Conservation (phyloP, 1,140 invertebrate species). For the Phymastichus coffea region DNA sequence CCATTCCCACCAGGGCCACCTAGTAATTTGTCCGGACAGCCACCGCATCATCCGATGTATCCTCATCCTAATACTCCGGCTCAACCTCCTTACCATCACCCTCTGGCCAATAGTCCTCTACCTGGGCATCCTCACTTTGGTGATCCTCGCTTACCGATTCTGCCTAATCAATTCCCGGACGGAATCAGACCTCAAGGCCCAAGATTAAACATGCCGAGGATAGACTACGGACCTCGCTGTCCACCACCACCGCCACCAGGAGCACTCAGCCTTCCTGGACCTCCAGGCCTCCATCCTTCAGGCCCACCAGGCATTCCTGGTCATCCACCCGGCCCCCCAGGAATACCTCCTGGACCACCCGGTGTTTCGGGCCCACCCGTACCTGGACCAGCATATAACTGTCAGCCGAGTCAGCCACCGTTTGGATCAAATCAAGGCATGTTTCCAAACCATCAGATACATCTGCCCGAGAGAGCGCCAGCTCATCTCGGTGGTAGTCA, state of each 20-base stretch:
- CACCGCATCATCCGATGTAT: constrained; percentile 27
- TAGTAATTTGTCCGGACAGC: constrained; percentile 34
- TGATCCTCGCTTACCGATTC: constrained; percentile 25
- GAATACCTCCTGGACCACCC: not conserved
- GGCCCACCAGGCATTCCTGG: constrained; percentile 11
- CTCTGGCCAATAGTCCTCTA: constrained; percentile 34
- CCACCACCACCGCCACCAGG: constrained; percentile 23
- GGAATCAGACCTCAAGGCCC: constrained; percentile 10
- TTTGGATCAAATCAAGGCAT: constrained; percentile 27
- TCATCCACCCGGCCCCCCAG: not conserved
- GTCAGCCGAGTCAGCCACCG: constrained; percentile 38
- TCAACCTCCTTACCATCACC: constrained; percentile 30
- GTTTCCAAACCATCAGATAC: constrained; percentile 17
- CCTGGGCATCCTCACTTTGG: constrained; percentile 34
- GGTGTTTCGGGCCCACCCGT: not conserved
- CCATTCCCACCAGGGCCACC: constrained; percentile 40
- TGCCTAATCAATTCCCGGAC: constrained; percentile 35
- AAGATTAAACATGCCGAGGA: constrained; percentile 29
- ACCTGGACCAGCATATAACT: constrained; percentile 33
- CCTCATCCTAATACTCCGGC: constrained; percentile 36
- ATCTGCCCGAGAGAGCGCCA: constrained; percentile 17
- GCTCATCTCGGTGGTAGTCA: constrained; percentile 37
- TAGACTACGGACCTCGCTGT: constrained; percentile 38
- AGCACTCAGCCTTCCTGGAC: not conserved
- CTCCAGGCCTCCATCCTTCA: not conserved